Evolutionary conservation across 2,888 invertebrate genomes (phyloP), one percentile per base, ranked within the genome.

Genomic region (Eucriotettix oculatus): DNA sequence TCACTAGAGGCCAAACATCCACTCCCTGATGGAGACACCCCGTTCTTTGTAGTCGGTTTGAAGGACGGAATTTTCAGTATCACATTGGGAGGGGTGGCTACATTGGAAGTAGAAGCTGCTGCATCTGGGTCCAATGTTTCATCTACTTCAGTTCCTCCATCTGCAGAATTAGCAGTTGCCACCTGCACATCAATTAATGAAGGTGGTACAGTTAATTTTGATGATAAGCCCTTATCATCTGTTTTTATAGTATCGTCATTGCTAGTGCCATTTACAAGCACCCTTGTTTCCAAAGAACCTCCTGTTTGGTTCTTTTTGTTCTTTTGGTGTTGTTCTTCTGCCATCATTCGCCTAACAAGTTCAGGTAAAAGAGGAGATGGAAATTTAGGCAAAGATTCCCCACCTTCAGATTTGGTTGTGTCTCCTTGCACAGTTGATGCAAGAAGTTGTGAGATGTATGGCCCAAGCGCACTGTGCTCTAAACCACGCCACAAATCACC

Each of bases 1-100:
- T 41, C 54, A 44, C 12, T 16, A 58, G 54, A 48, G 16, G n/a
- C n/a, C 16, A 29, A 12, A 16, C 16, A 11, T 55, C n/a, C 29
- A n/a, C 29, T 42, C 42, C 55, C 55, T 11, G 55, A 17, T 16
- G 61, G 42, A 42, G 59, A 54, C 61, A 62, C 61, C 58, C 61
- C 61, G 42, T 62, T 62, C 57, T 62, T 62, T 59, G 65, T 67
- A 48, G 67, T 71, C 53, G 90, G 88, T 74, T 84, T 86, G 78
- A 88, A 92, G 81, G 92, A 91, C 80, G 93, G 93, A 83, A 93
- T 90, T 79, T 90, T 90, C 70, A 93, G 83, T 76, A 92, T 90
- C 75, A 90, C 86, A 67, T 74, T 74, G 66, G 72, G 73, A 57
- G 74, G 73, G 65, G 74, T 73, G 64, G 74, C 73, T 63, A 73